Conservation (phyloP, 2,113 vertebrate genomes). For the Isichthys henryi region DNA sequence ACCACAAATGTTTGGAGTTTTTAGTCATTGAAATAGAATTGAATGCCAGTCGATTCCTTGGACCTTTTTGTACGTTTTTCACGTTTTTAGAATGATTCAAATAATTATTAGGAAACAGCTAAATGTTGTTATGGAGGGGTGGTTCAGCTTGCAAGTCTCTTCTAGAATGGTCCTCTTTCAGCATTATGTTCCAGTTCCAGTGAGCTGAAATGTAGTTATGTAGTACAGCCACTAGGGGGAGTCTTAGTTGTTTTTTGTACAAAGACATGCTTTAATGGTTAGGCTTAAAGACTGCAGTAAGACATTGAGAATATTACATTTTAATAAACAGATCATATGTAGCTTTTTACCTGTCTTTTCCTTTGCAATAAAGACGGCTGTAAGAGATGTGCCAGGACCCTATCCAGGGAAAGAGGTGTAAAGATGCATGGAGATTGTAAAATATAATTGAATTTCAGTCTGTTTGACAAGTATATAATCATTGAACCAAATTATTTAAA, state of each 20-base stretch:
- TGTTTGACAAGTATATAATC: background rate
- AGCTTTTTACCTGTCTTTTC: background rate
- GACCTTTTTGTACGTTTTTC: background rate
- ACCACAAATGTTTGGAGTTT: background rate
- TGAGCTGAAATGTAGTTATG: background rate
- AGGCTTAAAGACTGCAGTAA: background rate
- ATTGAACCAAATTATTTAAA: slow-evolving; percentile 1
- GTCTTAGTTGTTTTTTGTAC: background rate
- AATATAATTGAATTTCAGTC: background rate
- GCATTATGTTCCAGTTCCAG: background rate
- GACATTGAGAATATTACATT: background rate
- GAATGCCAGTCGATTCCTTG: background rate
- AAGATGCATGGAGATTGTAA: background rate
- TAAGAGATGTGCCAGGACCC: background rate
- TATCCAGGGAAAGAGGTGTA: background rate
- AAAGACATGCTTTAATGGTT: background rate
- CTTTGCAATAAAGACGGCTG: background rate
- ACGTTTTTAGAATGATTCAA: background rate
- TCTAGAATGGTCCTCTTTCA: slow-evolving; percentile 29
- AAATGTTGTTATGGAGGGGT: background rate
- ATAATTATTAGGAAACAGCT: background rate
- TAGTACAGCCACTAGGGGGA: slow-evolving; percentile 3
- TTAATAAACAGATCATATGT: background rate
- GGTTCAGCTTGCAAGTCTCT: background rate
- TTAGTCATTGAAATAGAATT: background rate